Percentiles rank a stretch among this genome's conserved stretches.
phyloP scores from a whole-genome alignment of 2,888 invertebrate genomes.

The Leptinotarsa haldemani region DNA sequence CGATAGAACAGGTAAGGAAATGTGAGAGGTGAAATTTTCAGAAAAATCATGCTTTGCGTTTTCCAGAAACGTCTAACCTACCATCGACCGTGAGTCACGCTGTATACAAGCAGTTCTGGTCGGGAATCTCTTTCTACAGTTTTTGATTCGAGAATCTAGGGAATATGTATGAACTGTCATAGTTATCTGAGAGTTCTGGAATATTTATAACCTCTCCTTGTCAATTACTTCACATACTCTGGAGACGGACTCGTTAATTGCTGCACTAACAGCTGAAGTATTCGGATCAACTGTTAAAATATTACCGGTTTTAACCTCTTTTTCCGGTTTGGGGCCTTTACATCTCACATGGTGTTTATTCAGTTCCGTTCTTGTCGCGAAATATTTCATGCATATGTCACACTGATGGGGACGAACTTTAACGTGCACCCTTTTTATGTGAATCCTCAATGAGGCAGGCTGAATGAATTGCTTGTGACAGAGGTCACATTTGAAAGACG shows the following conservation, averaged over 20 bases:
- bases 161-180: no score
- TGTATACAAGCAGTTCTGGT: no score
- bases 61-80: no score
- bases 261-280: not conserved
- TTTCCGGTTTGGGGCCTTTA: conserved; percentile 24
- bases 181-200: no score
- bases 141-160: no score
- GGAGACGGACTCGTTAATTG: not conserved
- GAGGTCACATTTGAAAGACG: conserved; percentile 67
- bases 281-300: conserved; percentile 4
- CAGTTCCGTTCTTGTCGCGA: conserved; percentile 27
- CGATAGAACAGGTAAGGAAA: no score
- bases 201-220: no score
- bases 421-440: conserved; percentile 57
- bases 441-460: conserved; percentile 67
- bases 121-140: no score
- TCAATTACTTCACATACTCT: no score
- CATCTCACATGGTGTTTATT: conserved; percentile 28
- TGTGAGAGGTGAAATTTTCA: no score
- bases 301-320: not conserved
- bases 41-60: no score
- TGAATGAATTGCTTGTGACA: conserved; percentile 69
- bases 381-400: conserved; percentile 17
- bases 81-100: no score
- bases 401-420: conserved; percentile 20